Evolutionary conservation across 2,113 vertebrate species (phyloP).

Genomic region (Crotalus viridis): DNA sequence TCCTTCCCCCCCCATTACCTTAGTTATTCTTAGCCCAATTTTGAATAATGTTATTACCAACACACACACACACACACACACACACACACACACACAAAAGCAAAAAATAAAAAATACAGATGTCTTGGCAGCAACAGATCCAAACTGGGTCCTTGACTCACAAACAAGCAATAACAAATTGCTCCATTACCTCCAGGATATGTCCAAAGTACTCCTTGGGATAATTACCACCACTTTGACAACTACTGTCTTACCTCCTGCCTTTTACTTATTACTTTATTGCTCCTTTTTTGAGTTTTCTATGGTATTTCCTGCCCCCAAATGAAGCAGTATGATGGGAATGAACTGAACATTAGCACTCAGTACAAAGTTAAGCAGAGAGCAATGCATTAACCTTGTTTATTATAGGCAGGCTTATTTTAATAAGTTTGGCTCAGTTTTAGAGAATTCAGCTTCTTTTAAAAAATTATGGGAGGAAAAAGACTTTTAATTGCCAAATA

Average conservation of each 20-base stretch:
- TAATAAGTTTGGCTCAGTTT: neutral
- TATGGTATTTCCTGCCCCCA: neutral
- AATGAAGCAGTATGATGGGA: neutral
- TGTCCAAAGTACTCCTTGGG: neutral
- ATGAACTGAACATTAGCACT: neutral
- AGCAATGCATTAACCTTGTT: neutral
- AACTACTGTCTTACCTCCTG: neutral
- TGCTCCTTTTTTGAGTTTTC: neutral
- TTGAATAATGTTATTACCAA: neutral
- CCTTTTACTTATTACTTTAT: neutral
- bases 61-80: neutral
- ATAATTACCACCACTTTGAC: neutral
- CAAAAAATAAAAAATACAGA: too few species aligned
- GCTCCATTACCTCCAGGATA: neutral
- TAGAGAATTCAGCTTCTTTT: neutral
- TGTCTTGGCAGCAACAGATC: neutral
- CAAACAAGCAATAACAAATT: neutral
- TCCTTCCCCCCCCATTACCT: neutral
- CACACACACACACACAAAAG: too few species aligned
- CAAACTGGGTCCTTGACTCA: neutral
- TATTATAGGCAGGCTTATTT: neutral
- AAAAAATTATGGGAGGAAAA: neutral
- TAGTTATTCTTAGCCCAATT: neutral
- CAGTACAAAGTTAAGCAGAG: neutral
- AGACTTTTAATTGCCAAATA: neutral